Base-by-base conservation (phyloP, 1,140 invertebrate genomes). In the Bombus cullumanus region DNA sequence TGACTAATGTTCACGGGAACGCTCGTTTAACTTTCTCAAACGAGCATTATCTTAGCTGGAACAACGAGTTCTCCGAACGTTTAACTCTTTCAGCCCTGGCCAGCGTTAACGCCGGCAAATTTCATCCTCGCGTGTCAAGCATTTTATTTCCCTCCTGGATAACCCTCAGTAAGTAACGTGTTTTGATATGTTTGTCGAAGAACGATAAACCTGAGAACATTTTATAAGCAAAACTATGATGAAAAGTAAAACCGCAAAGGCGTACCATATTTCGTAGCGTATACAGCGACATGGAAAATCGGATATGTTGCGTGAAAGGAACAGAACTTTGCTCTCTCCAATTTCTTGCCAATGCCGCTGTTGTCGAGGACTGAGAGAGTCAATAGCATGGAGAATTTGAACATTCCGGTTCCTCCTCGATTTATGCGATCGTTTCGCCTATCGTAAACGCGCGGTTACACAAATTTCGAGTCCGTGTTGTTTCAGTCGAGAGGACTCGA, bases 1-100 rank as follows among this genome's bases (percentile, higher is more conserved):
- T 68, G 62, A 77, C 81, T 83, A 81, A 85, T 68, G 43, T 68
- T 68, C 84, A 28, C 71, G 41, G 41, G 43, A 85, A 41, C 31
- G 71, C 34, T 41, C 83, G 53, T 85, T n/a, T 53, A 6, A 6
- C 13, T 34, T 3, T 41, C 10, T 22, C 25, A 2, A 31, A 66
- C 47, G 64, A 62, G 74, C n/a, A 69, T 77, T 25, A 68, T 53
- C 81, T 41, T 78, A 25, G 39, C 25, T 43, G 71, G 41, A 64
- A 64, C 41, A 37, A 64, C 31, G 25, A 66, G 31, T 47, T 15
- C 68, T 69, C 10, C 15, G 47, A 6, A 39, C 25, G 22, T 37
- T 83, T 37, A 39, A 76, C 81, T 39, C 72, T 76, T 83, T 66
- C 81, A 83, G 72, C 10, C 39, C 15, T 6, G 37, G 47, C 6